These are phyloP conservation scores for Allophyes oxyacanthae DNA, from an alignment of 2,888 invertebrate species.

Conservation along the genomic window DNA sequence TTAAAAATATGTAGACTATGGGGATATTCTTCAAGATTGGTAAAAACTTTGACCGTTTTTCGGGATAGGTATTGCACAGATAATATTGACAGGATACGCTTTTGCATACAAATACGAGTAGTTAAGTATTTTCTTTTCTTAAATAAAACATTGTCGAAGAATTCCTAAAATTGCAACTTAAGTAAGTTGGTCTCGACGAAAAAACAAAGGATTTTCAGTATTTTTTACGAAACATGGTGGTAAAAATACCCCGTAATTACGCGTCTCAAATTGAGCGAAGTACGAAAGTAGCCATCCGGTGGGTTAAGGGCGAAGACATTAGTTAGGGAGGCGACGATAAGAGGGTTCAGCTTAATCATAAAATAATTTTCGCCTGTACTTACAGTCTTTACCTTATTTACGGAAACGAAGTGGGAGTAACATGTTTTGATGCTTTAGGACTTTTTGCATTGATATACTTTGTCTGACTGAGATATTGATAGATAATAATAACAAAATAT, in stretches of 20 bases:
- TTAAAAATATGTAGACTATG: no score
- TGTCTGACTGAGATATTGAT: no score
- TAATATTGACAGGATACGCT: no score
- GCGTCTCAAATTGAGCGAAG: constrained; percentile 24
- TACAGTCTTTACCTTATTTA: constrained; percentile 44
- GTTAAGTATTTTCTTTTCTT: no score
- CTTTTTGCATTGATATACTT: neutral
- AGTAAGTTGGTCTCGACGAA: no score
- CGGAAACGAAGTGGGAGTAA: neutral
- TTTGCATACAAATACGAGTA: no score
- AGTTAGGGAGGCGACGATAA: constrained; percentile 56
- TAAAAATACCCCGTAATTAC: constrained; percentile 5
- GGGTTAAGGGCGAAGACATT: constrained; percentile 53
- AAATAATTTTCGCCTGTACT: constrained; percentile 54
- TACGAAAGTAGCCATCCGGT: constrained; percentile 28
- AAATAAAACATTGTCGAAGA: no score
- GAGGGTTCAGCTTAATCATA: constrained; percentile 56
- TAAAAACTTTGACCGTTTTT: no score
- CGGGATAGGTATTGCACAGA: no score
- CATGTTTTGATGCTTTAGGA: neutral
- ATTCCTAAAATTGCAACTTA: no score
- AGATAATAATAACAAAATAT: no score
- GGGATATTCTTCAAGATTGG: no score
- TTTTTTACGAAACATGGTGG: neutral
- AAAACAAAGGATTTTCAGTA: neutral